Conservation (phyloP, 2,888 invertebrate species). For the Chymomyza amoena region DNA sequence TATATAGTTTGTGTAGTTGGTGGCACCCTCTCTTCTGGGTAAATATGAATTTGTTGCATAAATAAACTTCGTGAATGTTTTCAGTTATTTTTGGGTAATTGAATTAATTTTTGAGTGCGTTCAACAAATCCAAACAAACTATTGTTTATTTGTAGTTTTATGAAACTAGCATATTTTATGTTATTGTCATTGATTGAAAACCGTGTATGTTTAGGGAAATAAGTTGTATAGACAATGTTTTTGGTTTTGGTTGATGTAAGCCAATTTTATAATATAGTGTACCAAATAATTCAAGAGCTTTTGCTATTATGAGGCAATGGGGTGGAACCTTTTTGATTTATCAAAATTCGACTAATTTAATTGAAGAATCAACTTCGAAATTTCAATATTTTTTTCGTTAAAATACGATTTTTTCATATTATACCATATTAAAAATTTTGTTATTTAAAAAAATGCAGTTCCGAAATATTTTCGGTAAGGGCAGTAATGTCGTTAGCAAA, state of each 20-base stretch:
- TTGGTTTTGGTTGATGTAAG: slow-evolving; percentile 6
- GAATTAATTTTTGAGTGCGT: not conserved
- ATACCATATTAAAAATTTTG: too few species aligned
- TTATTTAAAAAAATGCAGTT: too few species aligned
- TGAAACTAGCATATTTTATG: slow-evolving; percentile 2
- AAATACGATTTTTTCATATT: too few species aligned
- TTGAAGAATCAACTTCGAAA: too few species aligned
- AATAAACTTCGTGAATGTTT: not conserved
- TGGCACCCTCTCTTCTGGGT: not conserved
- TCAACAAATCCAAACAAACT: not conserved
- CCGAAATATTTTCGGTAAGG: too few species aligned
- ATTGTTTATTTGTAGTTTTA: not conserved
- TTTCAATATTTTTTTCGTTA: too few species aligned
- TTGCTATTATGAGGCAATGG: too few species aligned
- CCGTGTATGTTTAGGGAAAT: not conserved
- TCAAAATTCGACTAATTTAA: too few species aligned
- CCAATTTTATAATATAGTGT: slow-evolving; percentile 28
- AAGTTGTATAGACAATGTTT: not conserved
- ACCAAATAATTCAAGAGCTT: too few species aligned
- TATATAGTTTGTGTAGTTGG: not conserved
- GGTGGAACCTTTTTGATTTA: too few species aligned
- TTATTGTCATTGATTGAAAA: not conserved
- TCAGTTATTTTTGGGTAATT: not conserved
- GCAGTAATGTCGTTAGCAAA: too few species aligned
- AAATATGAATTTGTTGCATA: not conserved